Evolutionary conservation across 2,888 invertebrate species (phyloP), one percentile per base, ranked within the genome.

Genomic region (Drosophila pseudotalamancana): DNA sequence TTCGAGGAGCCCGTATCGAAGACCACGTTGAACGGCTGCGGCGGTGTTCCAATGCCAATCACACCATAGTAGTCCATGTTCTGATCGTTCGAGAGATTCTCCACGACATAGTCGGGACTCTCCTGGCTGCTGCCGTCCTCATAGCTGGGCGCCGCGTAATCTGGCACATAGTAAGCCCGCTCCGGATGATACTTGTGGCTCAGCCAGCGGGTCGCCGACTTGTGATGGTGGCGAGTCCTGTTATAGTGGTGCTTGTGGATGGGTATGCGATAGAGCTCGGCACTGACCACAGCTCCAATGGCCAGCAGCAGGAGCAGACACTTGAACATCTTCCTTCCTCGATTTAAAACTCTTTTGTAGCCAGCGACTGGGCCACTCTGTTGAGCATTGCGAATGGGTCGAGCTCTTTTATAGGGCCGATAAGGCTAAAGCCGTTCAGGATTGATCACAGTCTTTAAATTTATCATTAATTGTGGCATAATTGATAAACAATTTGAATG

Each of bases 1-100:
- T 99, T 99, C 49, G 99, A 97, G 11, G 99, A 99, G 64, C 99
- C 99, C 21, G 84, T 81, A 92, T 99, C 99, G 92, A 99, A 99
- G 66, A 99, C 95, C 70, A 99, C 99, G 87, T 94, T 95, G 92
- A 99, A 99, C 4, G 92, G 92, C 92, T 99, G 99, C 54, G 97
- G 95, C 21, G 99, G 99, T 42, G 94, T 95, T 57, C 99, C 99
- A 91, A 99, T 96, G 2, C 94, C 92, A 82, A 99, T 98, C 4
- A 94, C 94, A 6, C 98, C 99, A 92, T 96, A 98, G 92, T 99
- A 99, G 91, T 98, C 98, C 67, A 98, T 96, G 92, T 98, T 98
- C 73, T 98, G 92, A 89, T 97, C 97, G 91, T 98, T 98, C 34
- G 96, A 95, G 35, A 98, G 93, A 3, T 56, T 16, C 50, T 78